Evolutionary conservation across 2,888 invertebrate genomes (phyloP).

Genomic region (Scaptomyza caliginosa): DNA sequence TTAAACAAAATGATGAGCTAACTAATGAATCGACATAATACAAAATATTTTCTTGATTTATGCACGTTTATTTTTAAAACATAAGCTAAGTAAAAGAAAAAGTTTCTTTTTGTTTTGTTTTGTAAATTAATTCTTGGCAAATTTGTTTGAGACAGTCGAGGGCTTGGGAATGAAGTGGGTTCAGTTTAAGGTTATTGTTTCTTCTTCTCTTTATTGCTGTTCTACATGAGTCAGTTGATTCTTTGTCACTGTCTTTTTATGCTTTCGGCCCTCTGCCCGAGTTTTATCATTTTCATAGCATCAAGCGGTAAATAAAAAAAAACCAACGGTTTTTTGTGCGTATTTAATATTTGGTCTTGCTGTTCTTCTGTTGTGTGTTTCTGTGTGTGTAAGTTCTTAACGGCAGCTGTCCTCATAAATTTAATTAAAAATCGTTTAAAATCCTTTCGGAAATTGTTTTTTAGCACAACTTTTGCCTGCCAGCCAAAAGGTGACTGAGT

Average conservation of each 20-base stretch:
- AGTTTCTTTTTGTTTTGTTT: slow-evolving; percentile 1
- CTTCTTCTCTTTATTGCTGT: slow-evolving; percentile 3
- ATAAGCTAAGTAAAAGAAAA: slow-evolving; percentile 6
- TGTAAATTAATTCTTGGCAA: slow-evolving; percentile 19
- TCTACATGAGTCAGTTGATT: slow-evolving; percentile 47
- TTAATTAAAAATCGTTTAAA: slow-evolving; percentile 76
- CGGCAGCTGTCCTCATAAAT: slow-evolving; percentile 71
- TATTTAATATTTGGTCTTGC: slow-evolving; percentile 9
- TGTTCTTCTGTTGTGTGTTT: slow-evolving; percentile 26
- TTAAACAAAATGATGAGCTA: slow-evolving; percentile 36
- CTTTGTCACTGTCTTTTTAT: slow-evolving; percentile 22
- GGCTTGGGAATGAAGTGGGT: background rate
- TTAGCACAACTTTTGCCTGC: slow-evolving; percentile 39
- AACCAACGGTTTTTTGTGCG: slow-evolving; percentile 28
- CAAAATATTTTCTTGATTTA: slow-evolving; percentile 20
- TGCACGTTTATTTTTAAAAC: slow-evolving; percentile 40
- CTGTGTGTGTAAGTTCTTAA: slow-evolving; percentile 40
- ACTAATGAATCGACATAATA: slow-evolving; percentile 11
- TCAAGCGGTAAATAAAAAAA: slow-evolving; percentile 49
- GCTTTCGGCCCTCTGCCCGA: slow-evolving; percentile 42
- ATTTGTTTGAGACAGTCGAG: slow-evolving; percentile 44
- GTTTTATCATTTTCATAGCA: slow-evolving; percentile 32
- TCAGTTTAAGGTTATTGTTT: slow-evolving; percentile 2
- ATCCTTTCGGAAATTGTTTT: slow-evolving; percentile 62
- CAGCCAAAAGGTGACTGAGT: slow-evolving; percentile 61